These are phyloP conservation scores for Hydroisotoma schaefferi DNA, from an alignment of 2,888 invertebrate species.

Conservation along the genomic window DNA sequence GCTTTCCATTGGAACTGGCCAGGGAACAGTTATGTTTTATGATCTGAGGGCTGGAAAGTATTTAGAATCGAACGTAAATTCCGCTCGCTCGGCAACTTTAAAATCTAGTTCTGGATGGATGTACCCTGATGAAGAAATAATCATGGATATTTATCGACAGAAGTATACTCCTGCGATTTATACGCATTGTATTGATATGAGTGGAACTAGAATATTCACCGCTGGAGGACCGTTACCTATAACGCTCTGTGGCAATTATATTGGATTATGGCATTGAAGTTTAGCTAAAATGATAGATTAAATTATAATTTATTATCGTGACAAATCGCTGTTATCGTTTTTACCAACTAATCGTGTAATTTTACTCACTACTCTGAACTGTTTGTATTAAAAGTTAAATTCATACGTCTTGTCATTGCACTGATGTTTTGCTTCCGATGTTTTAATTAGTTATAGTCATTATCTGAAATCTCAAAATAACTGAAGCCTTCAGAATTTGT, in stretches of 20 bases:
- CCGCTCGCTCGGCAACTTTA: constrained; percentile 78
- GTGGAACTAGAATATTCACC: constrained; percentile 85
- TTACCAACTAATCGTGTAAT: no score
- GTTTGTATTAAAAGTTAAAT: no score
- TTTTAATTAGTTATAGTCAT: no score
- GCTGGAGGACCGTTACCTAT: constrained; percentile 93
- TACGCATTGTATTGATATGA: constrained; percentile 91
- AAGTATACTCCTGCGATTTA: constrained; percentile 92
- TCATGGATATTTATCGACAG: constrained; percentile 44
- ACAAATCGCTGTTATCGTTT: no score
- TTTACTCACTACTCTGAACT: no score
- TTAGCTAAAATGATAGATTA: no score
- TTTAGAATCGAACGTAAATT: constrained; percentile 83
- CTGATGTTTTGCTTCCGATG: no score
- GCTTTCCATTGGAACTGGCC: constrained; percentile 88
- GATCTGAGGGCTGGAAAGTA: constrained; percentile 88
- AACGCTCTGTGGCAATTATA: constrained; percentile 88
- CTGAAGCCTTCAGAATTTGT: no score
- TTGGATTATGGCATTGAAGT: constrained; percentile 85
- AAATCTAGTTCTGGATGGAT: constrained; percentile 80
- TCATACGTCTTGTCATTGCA: no score
- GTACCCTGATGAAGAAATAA: constrained; percentile 44
- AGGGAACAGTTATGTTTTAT: constrained; percentile 88
- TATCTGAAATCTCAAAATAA: no score
- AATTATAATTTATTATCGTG: no score